phyloP scores from a whole-genome alignment of 2,797 vertebrate genomes.

The Alfaro cultratus region DNA sequence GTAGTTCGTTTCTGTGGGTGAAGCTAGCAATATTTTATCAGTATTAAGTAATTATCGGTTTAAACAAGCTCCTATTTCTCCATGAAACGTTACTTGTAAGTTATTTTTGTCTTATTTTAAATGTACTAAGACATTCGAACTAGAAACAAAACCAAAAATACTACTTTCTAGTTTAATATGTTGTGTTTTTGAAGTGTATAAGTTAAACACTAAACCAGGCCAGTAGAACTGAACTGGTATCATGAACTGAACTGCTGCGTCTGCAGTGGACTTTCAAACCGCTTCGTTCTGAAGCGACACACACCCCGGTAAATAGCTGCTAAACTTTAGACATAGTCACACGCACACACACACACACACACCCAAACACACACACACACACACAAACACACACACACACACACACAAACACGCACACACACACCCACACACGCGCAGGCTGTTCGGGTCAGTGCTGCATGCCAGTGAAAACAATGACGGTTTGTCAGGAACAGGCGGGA shows the following conservation, averaged over 20 bases:
- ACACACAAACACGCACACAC: conserved; percentile 21
- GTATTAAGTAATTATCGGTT: too few species aligned
- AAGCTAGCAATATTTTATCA: too few species aligned
- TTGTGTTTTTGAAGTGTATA: too few species aligned
- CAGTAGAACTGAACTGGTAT: not conserved
- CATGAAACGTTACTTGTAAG: too few species aligned
- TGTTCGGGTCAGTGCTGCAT: conserved; percentile 69
- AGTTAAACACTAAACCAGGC: not conserved
- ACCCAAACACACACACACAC: conserved; percentile 44
- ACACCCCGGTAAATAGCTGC: conserved; percentile 30
- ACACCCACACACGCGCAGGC: conserved; percentile 43
- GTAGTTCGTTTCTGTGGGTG: too few species aligned
- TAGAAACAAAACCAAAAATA: too few species aligned
- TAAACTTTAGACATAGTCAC: conserved; percentile 22
- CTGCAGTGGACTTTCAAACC: not conserved
- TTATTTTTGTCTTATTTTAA: too few species aligned
- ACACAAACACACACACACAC: conserved; percentile 42
- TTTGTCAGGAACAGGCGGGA: conserved; percentile 58
- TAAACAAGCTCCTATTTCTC: too few species aligned
- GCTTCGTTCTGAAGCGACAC: conserved; percentile 11
- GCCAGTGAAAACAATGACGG: conserved; percentile 65
- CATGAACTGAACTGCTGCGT: conserved; percentile 2
- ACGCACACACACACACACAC: conserved; percentile 33
- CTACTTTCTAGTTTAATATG: too few species aligned
- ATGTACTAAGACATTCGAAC: too few species aligned